Conservation (phyloP, 2,113 vertebrate species). For the Phoxinus phoxinus region DNA sequence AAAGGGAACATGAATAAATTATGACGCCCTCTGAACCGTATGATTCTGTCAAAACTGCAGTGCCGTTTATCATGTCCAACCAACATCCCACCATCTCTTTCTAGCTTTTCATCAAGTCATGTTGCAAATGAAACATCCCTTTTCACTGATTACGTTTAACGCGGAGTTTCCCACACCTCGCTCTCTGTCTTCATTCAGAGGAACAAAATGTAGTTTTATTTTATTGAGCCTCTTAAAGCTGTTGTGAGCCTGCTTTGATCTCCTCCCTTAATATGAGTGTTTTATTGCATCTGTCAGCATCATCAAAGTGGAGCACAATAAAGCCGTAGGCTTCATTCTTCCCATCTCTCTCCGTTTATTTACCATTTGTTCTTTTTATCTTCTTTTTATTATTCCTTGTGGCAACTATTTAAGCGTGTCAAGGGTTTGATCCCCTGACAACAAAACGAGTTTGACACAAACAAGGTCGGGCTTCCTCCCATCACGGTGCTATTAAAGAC, state of each 20-base stretch:
- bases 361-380: constrained; percentile 56
- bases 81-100: not conserved
- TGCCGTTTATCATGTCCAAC: not conserved
- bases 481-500: not conserved
- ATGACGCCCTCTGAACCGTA: not conserved
- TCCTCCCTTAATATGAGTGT: constrained; percentile 47
- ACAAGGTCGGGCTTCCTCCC: constrained; percentile 21
- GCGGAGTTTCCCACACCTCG: not conserved
- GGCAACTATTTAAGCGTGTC: constrained; percentile 43
- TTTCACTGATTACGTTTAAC: not conserved
- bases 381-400: constrained; percentile 47
- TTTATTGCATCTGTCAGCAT: constrained; percentile 60
- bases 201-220: constrained; percentile 41
- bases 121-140: constrained; percentile 1
- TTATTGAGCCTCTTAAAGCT: constrained; percentile 52
- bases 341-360: constrained; percentile 46
- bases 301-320: constrained; percentile 55
- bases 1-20: constrained; percentile 12
- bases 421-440: constrained; percentile 34
- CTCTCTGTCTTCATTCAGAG: constrained; percentile 9
- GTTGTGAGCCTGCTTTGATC: constrained; percentile 51
- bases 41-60: constrained; percentile 16
- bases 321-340: constrained; percentile 39
- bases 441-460: constrained; percentile 40
- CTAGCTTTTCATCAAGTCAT: constrained; percentile 12